A percentile compares a stretch with the other conserved stretches of the same genome.
phyloP scores from a whole-genome alignment of 2,113 vertebrate species.

The Martes martes region DNA sequence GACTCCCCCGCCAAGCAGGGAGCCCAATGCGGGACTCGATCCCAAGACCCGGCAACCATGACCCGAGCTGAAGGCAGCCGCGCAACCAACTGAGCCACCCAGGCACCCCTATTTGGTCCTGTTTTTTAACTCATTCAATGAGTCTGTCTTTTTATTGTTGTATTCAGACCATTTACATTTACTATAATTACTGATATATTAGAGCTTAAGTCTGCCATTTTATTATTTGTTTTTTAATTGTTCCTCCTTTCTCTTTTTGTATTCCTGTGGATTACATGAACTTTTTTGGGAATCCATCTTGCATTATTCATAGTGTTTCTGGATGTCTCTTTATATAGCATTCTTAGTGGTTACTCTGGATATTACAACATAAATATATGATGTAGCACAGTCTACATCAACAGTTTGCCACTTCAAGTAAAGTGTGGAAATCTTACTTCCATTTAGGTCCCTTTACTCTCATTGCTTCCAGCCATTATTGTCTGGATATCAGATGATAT shows the following conservation, averaged over 20 bases:
- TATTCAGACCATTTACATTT: not conserved
- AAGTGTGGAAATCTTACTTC: not conserved
- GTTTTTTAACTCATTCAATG: not conserved
- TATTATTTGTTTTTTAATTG: not conserved
- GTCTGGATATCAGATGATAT: not conserved
- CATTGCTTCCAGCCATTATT: not conserved
- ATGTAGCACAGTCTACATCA: not conserved
- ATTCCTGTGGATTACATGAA: not conserved
- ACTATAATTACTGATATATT: not conserved
- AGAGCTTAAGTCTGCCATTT: not conserved
- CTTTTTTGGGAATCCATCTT: not conserved
- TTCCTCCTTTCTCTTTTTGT: not conserved
- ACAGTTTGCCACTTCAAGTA: conserved; percentile 1
- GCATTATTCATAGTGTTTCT: not conserved
- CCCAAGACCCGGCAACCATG: too few relatives aligned
- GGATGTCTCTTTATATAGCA: not conserved
- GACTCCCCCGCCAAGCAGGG: too few relatives aligned
- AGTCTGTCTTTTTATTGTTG: not conserved
- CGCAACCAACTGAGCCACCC: too few relatives aligned
- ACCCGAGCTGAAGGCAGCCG: too few relatives aligned
- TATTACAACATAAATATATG: not conserved
- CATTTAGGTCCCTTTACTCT: not conserved
- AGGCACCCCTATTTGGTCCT: not conserved
- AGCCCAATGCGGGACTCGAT: too few relatives aligned
- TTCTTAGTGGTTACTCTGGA: not conserved